Evolutionary conservation across 2,888 invertebrate genomes (phyloP).

Genomic region (Tribolium freemani): DNA sequence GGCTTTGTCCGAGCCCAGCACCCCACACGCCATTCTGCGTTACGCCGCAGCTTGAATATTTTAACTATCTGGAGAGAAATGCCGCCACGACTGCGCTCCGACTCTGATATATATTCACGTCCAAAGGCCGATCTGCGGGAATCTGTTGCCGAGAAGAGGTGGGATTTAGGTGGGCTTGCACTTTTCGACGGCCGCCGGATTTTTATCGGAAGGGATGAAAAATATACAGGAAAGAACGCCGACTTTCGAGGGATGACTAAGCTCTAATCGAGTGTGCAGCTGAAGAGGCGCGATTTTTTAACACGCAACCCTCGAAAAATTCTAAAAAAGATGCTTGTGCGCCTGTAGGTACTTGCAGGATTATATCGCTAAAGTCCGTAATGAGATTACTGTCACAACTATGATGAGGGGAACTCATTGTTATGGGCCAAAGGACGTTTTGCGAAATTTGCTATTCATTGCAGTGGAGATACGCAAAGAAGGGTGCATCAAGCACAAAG

Average conservation of each 20-base stretch:
- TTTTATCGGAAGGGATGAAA: neutral
- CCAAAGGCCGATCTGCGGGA: constrained; percentile 18
- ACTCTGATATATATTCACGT: constrained; percentile 18
- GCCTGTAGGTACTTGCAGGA: constrained; percentile 12
- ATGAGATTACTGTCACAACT: constrained; percentile 26
- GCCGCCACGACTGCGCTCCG: constrained; percentile 7
- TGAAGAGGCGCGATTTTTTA: neutral
- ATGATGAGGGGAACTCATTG: constrained; percentile 30
- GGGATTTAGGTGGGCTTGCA: neutral
- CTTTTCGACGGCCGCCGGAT: neutral
- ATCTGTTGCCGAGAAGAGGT: constrained; percentile 1
- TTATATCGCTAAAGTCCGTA: constrained; percentile 4
- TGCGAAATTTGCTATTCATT: constrained; percentile 22
- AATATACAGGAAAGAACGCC: neutral
- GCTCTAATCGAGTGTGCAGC: neutral
- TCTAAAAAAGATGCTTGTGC: neutral
- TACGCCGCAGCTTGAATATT: constrained; percentile 32
- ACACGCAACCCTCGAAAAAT: neutral
- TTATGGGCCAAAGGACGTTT: constrained; percentile 18
- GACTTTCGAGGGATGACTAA: neutral
- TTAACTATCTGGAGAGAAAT: constrained; percentile 30
- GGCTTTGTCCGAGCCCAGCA: constrained; percentile 28
- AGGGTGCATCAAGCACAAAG: neutral
- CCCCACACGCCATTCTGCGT: constrained; percentile 18
- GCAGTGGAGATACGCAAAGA: neutral